phyloP scores from a whole-genome alignment of 2,888 invertebrate species.

The Dryocosmus kuriphilus region DNA sequence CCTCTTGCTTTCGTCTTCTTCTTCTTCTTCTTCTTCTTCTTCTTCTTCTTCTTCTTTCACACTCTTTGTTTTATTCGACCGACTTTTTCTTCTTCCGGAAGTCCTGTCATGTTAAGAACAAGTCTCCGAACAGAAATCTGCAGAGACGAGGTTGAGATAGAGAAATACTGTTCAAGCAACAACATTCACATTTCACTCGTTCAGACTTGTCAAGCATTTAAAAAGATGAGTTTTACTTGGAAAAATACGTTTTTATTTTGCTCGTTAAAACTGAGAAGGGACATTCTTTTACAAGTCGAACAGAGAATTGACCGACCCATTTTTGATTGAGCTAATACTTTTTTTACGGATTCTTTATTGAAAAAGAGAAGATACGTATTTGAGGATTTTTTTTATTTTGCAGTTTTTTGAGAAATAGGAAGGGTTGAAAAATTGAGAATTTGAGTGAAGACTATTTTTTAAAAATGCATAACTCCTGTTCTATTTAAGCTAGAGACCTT shows the following conservation, averaged over 20 bases:
- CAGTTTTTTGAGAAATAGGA: no score
- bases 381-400: no score
- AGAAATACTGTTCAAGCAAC: slow-evolving; percentile 17
- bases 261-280: slow-evolving; percentile 12
- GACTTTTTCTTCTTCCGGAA: slow-evolving; percentile 25
- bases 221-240: slow-evolving; percentile 4
- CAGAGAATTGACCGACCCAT: no score
- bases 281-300: no score
- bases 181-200: slow-evolving; percentile 14
- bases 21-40: no score
- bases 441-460: no score
- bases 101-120: slow-evolving; percentile 33
- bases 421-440: no score
- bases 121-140: slow-evolving; percentile 18
- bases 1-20: neutral
- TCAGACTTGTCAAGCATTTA: neutral
- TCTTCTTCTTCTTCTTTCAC: slow-evolving; percentile 18
- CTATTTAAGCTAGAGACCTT: no score
- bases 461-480: no score
- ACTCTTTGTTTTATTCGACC: slow-evolving; percentile 27
- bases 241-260: neutral
- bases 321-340: no score
- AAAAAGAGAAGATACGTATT: no score
- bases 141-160: slow-evolving; percentile 10
- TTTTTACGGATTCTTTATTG: no score